phyloP scores from a whole-genome alignment of 2,888 invertebrate genomes.

The Napeogenes inachia region DNA sequence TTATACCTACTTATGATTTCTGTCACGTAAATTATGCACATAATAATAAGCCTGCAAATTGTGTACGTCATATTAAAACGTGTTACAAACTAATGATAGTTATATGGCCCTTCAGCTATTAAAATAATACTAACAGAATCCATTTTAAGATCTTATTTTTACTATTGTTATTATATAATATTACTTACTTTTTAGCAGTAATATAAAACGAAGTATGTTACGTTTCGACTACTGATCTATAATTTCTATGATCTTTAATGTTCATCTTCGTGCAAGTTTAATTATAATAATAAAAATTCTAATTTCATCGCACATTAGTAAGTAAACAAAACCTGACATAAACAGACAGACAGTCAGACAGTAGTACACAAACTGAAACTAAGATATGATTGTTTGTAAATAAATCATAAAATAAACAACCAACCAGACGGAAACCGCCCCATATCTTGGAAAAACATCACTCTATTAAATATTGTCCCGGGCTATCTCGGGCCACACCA shows the following conservation, averaged over 20 bases:
- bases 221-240: no score
- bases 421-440: neutral
- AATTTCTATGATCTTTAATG: no score
- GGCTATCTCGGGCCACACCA: conserved; percentile 26
- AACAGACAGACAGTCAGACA: no score
- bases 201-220: no score
- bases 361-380: no score
- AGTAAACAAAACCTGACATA: no score
- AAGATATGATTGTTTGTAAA: no score
- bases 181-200: no score
- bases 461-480: conserved; percentile 15
- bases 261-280: no score
- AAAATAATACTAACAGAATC: neutral
- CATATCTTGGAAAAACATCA: conserved; percentile 1
- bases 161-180: no score
- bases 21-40: conserved; percentile 36
- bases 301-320: no score
- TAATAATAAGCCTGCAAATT: conserved; percentile 31
- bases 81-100: neutral
- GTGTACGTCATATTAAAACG: conserved; percentile 17
- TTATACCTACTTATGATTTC: conserved; percentile 25
- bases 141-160: neutral
- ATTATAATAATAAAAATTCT: no score
- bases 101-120: neutral
- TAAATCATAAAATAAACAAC: neutral